Conservation (phyloP, 2,113 vertebrate genomes). For the Petroica traversi region DNA sequence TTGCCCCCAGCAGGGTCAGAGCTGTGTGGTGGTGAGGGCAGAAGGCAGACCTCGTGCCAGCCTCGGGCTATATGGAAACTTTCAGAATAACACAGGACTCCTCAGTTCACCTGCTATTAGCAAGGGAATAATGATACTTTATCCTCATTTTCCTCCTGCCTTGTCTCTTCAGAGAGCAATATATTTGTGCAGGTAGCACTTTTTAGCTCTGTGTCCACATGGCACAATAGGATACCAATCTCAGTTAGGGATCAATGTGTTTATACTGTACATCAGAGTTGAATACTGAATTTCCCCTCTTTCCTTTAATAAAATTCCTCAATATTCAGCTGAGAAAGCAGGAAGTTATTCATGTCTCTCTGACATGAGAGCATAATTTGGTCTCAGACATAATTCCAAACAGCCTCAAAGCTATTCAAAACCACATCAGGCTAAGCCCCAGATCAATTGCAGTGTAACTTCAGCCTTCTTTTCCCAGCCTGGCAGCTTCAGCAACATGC, state of each 20-base stretch:
- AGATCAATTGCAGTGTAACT: background rate
- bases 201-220: background rate
- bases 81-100: background rate
- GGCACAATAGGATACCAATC: background rate
- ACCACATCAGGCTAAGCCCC: background rate
- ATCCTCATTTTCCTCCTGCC: background rate
- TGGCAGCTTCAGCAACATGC: background rate
- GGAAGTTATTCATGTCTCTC: background rate
- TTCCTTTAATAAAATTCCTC: conserved; percentile 13
- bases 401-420: conserved; percentile 14
- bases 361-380: background rate
- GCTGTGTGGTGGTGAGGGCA: background rate
- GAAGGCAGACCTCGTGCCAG: background rate
- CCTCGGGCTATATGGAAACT: rapidly evolving
- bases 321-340: conserved; percentile 21
- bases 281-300: background rate
- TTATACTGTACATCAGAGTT: background rate
- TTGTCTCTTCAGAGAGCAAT: background rate
- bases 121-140: background rate
- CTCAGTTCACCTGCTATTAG: background rate
- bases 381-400: background rate
- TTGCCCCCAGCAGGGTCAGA: background rate
- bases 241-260: background rate
- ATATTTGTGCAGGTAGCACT: background rate
- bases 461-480: background rate